Base-by-base conservation (phyloP, 2,797 vertebrate genomes). In the Threskiornis aethiopicus region DNA sequence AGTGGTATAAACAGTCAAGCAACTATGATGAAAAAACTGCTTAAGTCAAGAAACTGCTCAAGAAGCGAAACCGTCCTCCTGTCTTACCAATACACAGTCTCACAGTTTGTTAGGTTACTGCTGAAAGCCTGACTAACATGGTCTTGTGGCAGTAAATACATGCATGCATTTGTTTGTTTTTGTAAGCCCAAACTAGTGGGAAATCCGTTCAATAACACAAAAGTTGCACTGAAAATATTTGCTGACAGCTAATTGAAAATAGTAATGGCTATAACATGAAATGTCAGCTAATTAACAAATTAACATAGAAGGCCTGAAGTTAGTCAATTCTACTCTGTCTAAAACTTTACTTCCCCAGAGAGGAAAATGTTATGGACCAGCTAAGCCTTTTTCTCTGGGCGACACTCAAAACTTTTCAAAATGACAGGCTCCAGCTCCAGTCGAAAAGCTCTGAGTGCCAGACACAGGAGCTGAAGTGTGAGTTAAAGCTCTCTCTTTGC, bases 401-500 rank as follows among this genome's bases (percentile, higher is more conserved):
- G 59, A 90, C 78, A 87, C 46, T 89, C 71, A 67, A 75, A 94
- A 90, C 66, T 92, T 87, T 66, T 62, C 46, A 90, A 87, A 89
- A 66, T 41, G 22, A 89, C 75, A 80, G 70, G 64, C 39, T 80
- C 13, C 22, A 71, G 44, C 31, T 73, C 31, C 1, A 2, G 25
- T 79, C 0, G 5, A 83, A 84, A 87, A 93, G 39, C 29, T 78
- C 76, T 11, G 46, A 91, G 52, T 54, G 79, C 25, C 83, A 90
- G 86, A 79, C 58, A 84, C 0, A 0, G 54, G 20, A 90, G 25
- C 31, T 77, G 62, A 84, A 72, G 76, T 58, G 49, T 51, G 49
- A 93, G 55, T 72, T 88, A 55, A 91, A 81, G 25, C 62, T 79
- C 66, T 31, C 29, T 72, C 70, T 92, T 76, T 78, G 35, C 19